A percentile compares a stretch with the other conserved stretches of the same genome.
Evolutionary conservation across 2,113 vertebrate genomes (phyloP).

Genomic region (Butorides virescens): DNA sequence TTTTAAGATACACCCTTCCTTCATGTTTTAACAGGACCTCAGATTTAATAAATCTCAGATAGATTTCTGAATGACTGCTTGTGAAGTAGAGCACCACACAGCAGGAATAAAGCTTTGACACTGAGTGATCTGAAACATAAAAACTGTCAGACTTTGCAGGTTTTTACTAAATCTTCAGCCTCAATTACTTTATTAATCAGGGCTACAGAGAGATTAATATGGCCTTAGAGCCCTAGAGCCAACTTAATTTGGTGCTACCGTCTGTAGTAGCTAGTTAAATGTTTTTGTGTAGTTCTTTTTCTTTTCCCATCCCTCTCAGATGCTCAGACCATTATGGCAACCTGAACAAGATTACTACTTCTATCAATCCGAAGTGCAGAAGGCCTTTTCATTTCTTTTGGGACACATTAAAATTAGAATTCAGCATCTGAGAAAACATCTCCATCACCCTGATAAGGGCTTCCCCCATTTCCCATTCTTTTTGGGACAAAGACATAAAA

Average conservation of each 20-base stretch:
- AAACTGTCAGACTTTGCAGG: neutral
- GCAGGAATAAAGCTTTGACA: neutral
- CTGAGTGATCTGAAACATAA: neutral
- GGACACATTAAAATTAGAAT: neutral
- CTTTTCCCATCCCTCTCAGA: neutral
- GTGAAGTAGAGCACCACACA: neutral
- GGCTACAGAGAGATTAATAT: neutral
- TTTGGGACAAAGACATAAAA: neutral
- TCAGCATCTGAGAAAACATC: neutral
- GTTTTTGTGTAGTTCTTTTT: neutral
- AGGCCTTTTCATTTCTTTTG: neutral
- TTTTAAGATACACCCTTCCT: neutral
- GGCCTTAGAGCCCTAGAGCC: neutral
- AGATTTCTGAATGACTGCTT: neutral
- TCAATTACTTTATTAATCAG: slow-evolving; percentile 12
- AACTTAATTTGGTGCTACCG: neutral
- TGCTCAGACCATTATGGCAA: neutral
- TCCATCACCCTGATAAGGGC: neutral
- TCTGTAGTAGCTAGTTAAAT: neutral
- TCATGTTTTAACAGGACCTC: neutral
- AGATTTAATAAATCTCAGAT: neutral
- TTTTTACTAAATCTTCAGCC: slow-evolving; percentile 10
- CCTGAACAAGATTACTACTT: neutral
- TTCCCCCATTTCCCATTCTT: neutral
- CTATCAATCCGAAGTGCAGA: neutral